Percentiles rank a stretch among this genome's conserved stretches.
Evolutionary conservation across 2,113 vertebrate genomes (phyloP).

Genomic region (Acinonyx jubatus): DNA sequence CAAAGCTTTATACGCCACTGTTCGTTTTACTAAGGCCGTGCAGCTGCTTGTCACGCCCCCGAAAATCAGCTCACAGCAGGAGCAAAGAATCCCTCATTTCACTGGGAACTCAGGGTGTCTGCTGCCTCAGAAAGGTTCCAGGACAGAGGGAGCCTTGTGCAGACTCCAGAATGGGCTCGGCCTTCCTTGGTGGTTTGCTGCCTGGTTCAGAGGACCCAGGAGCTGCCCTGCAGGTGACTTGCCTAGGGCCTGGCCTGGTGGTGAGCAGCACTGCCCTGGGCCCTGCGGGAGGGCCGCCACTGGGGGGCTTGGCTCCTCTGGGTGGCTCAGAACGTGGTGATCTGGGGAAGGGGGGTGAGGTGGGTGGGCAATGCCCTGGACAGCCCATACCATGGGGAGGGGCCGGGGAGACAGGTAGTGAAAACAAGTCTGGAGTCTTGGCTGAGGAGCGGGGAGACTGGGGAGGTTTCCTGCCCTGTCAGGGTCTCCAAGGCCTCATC

Average conservation of each 20-base stretch:
- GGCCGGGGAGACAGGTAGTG: not conserved
- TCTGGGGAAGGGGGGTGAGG: no score
- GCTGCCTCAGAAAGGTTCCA: conserved; percentile 36
- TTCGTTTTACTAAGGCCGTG: not conserved
- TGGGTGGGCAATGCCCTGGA: not conserved
- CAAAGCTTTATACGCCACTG: not conserved
- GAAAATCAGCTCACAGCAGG: conserved; percentile 50
- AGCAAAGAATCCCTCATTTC: conserved; percentile 40
- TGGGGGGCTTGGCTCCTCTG: not conserved
- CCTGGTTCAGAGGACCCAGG: not conserved
- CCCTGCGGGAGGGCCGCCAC: accelerated
- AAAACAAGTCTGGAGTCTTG: not conserved
- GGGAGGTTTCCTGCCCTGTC: not conserved
- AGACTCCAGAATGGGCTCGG: conserved; percentile 43
- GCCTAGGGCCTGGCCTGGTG: not conserved
- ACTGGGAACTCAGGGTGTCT: not conserved
- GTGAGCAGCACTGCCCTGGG: not conserved
- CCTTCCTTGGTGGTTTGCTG: conserved; percentile 43
- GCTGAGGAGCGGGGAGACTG: not conserved
- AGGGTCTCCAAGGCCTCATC: not conserved
- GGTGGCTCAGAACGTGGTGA: not conserved
- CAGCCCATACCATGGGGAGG: accelerated
- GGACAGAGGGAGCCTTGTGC: conserved; percentile 50
- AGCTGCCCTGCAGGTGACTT: not conserved
- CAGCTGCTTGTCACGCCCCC: not conserved